Evolutionary conservation across 2,888 invertebrate species (phyloP).

Genomic region (Drosophila affinis): DNA sequence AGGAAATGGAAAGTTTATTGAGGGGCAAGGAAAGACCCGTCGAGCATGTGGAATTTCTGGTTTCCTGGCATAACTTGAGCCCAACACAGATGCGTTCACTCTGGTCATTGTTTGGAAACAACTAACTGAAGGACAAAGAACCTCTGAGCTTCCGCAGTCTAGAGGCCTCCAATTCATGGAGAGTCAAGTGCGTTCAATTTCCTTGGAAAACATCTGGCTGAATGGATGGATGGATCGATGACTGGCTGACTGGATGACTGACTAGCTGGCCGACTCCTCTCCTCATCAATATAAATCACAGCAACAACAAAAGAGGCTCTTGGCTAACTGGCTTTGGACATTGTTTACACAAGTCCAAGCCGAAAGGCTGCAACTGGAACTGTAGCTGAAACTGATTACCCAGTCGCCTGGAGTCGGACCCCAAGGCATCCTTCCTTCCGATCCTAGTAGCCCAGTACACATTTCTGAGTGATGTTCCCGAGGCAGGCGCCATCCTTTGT

Average conservation of each 20-base stretch:
- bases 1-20: slow-evolving; percentile 11
- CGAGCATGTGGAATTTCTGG: slow-evolving; percentile 22
- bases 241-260: background rate
- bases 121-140: slow-evolving; percentile 16
- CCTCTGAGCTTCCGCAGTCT: slow-evolving; percentile 6
- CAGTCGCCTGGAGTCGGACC: slow-evolving; percentile 1
- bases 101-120: slow-evolving; percentile 32
- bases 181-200: slow-evolving; percentile 61
- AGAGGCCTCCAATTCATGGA: slow-evolving; percentile 38
- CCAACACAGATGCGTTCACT: slow-evolving; percentile 27
- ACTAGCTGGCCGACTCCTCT: background rate
- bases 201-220: slow-evolving; percentile 21
- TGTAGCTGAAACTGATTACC: background rate
- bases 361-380: background rate
- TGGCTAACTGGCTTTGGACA: slow-evolving; percentile 66
- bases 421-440: background rate
- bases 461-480: slow-evolving; percentile 42
- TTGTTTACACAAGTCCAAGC: slow-evolving; percentile 43
- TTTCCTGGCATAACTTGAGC: slow-evolving; percentile 34
- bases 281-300: slow-evolving; percentile 75
- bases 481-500: slow-evolving; percentile 12
- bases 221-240: background rate
- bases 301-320: slow-evolving; percentile 69
- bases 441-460: background rate
- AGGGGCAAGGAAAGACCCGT: background rate